A percentile compares a stretch with the other conserved stretches of the same genome.
phyloP scores from a whole-genome alignment of 2,888 invertebrate genomes.

The Thyatira batis region DNA sequence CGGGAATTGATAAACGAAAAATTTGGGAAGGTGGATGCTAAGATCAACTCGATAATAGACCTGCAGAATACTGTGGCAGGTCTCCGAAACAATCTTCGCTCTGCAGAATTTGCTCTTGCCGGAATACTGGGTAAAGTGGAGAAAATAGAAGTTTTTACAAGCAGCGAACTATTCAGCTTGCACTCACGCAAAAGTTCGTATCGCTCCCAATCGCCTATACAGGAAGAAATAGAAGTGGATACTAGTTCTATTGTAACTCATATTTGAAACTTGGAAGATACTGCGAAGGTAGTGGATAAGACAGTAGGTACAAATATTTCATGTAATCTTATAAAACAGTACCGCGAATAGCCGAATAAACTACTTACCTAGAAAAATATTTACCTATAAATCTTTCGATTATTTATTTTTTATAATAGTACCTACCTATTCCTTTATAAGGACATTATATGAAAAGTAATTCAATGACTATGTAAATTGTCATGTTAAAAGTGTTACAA shows the following conservation, averaged over 20 bases:
- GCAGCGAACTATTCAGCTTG: slow-evolving; percentile 30
- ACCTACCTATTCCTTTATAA: too few relatives aligned
- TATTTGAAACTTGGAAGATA: slow-evolving; percentile 8
- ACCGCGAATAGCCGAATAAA: too few relatives aligned
- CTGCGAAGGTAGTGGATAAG: neutral
- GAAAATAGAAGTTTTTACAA: slow-evolving; percentile 40
- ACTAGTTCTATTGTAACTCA: slow-evolving; percentile 21
- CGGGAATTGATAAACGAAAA: slow-evolving; percentile 51
- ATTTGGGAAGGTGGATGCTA: slow-evolving; percentile 51
- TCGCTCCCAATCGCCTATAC: slow-evolving; percentile 26
- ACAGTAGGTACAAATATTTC: neutral
- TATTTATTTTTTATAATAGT: too few relatives aligned
- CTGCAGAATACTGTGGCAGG: slow-evolving; percentile 46
- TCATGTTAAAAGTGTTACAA: too few relatives aligned
- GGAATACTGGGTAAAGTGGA: slow-evolving; percentile 46
- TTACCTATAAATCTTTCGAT: too few relatives aligned
- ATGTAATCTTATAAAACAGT: too few relatives aligned
- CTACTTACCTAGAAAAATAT: too few relatives aligned
- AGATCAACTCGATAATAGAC: slow-evolving; percentile 59
- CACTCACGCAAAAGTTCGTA: slow-evolving; percentile 35
- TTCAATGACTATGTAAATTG: too few relatives aligned
- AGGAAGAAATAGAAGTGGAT: slow-evolving; percentile 28
- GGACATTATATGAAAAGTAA: too few relatives aligned
- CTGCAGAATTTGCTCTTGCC: slow-evolving; percentile 37
- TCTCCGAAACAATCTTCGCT: slow-evolving; percentile 44